phyloP scores from a whole-genome alignment of 2,797 vertebrate species.

The Sardinella longiceps region DNA sequence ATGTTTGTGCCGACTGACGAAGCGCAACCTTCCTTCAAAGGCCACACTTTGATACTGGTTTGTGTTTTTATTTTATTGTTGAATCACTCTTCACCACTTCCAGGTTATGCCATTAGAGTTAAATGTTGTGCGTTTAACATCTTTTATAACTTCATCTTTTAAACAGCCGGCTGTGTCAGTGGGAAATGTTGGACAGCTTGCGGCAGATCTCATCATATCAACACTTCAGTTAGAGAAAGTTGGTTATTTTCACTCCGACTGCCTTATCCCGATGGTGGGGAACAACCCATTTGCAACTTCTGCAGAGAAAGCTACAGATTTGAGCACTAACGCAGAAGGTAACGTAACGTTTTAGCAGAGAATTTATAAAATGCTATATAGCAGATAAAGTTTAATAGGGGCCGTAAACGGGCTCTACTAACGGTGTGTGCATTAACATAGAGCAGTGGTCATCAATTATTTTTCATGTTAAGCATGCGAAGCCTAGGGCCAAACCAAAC shows the following conservation, averaged over 20 bases:
- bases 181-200: constrained; percentile 94
- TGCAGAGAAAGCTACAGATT: constrained; percentile 77
- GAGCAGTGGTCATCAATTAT: too few species aligned
- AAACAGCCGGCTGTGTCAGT: constrained; percentile 91
- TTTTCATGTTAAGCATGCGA: too few species aligned
- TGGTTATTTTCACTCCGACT: constrained; percentile 91
- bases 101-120: not conserved
- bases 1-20: constrained; percentile 86
- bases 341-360: constrained; percentile 59
- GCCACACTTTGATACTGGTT: constrained; percentile 78
- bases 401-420: too few species aligned
- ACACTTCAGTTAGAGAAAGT: constrained; percentile 85
- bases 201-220: constrained; percentile 89
- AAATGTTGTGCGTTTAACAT: not conserved
- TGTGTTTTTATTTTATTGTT: constrained; percentile 44
- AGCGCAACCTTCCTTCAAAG: constrained; percentile 61
- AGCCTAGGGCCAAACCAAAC: too few species aligned
- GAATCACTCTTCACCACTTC: not conserved
- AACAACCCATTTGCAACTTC: constrained; percentile 88
- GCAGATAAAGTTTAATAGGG: too few species aligned
- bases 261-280: constrained; percentile 91
- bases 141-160: not conserved
- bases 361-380: too few species aligned
- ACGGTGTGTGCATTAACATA: too few species aligned
- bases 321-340: constrained; percentile 93